A percentile compares a stretch with the other conserved stretches of the same genome.
Conservation (phyloP, 2,888 invertebrate species). For the Drosophila infuscata region DNA sequence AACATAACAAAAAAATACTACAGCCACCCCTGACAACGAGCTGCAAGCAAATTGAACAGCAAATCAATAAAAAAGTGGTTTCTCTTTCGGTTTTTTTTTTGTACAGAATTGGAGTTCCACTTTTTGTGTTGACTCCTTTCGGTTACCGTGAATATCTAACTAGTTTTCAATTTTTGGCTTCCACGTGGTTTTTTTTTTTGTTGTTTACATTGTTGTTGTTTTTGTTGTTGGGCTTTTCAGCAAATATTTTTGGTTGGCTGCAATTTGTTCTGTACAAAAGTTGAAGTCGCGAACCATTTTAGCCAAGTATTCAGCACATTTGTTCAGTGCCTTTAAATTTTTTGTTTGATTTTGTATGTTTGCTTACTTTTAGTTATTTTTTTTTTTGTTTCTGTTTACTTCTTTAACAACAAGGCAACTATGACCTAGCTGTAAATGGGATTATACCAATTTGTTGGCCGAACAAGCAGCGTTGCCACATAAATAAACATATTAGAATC, state of each 20-base stretch:
- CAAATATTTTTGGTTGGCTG: constrained; percentile 50
- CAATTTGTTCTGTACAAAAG: constrained; percentile 30
- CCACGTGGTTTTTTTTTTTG: constrained; percentile 46
- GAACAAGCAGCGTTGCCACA: background rate
- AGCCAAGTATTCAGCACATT: constrained; percentile 52
- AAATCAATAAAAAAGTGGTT: constrained; percentile 66
- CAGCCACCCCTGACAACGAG: constrained; percentile 45
- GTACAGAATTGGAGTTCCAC: constrained; percentile 40
- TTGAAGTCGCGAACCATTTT: constrained; percentile 34
- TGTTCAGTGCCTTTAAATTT: constrained; percentile 27
- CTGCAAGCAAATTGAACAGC: constrained; percentile 77
- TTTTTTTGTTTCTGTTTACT: constrained; percentile 6
- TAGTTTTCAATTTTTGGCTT: constrained; percentile 70
- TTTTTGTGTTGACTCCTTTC: constrained; percentile 50
- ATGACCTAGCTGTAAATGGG: constrained; percentile 16
- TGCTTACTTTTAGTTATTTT: constrained; percentile 23
- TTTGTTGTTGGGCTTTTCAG: constrained; percentile 18
- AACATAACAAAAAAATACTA: constrained; percentile 28
- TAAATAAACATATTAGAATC: background rate
- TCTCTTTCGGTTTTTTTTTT: constrained; percentile 9
- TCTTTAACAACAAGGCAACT: constrained; percentile 35
- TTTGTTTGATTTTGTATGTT: constrained; percentile 8
- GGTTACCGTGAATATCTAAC: constrained; percentile 69
- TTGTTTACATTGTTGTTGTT: constrained; percentile 13
- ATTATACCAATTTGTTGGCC: background rate